phyloP scores from a whole-genome alignment of 1,140 invertebrate genomes.

The Dendroctonus ponderosae region DNA sequence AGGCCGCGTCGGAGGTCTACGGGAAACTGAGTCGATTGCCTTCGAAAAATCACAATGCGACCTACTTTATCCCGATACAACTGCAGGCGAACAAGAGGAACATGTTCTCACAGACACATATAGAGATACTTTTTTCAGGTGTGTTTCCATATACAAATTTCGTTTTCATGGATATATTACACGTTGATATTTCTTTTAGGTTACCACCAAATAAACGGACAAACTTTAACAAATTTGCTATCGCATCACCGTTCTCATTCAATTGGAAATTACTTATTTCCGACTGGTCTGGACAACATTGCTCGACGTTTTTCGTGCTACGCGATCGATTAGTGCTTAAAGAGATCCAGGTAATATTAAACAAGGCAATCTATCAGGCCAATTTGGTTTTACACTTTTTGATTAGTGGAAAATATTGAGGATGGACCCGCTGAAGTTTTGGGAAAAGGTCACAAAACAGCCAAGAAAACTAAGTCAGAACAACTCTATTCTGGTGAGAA shows the following conservation, averaged over 20 bases:
- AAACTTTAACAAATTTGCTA: constrained; percentile 77
- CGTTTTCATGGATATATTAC: background rate
- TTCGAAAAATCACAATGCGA: constrained; percentile 66
- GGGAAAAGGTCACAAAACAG: no score
- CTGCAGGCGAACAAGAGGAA: constrained; percentile 56
- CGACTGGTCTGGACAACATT: constrained; percentile 60
- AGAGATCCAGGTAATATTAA: constrained; percentile 32
- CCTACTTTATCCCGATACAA: constrained; percentile 66
- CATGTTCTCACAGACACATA: constrained; percentile 16
- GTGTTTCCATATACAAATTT: background rate
- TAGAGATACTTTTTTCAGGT: constrained; percentile 46
- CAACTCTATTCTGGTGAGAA: no score
- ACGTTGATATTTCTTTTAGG: constrained; percentile 22
- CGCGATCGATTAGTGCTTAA: constrained; percentile 35
- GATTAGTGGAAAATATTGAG: no score
- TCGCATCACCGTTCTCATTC: constrained; percentile 72
- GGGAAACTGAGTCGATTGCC: constrained; percentile 67
- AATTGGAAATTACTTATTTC: constrained; percentile 69
- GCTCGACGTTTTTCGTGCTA: constrained; percentile 37
- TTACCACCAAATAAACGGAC: constrained; percentile 79
- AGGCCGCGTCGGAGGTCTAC: constrained; percentile 71
- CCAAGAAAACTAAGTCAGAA: no score
- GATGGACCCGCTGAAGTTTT: no score
- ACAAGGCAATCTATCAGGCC: background rate
- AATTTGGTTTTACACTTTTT: no score